Conservation (phyloP, 2,888 invertebrate species). For the Agriotes lineatus region DNA sequence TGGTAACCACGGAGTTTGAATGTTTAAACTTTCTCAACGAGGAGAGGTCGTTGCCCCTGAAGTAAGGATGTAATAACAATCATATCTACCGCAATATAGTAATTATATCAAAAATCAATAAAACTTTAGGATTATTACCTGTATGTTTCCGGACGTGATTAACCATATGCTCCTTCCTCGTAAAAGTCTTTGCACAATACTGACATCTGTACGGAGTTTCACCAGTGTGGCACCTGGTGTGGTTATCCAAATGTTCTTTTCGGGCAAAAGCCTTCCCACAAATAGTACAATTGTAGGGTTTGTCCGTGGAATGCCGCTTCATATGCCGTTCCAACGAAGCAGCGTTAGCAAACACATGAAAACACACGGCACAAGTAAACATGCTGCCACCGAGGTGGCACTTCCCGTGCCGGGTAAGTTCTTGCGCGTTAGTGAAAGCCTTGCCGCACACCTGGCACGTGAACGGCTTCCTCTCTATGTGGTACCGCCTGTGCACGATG, state of each 20-base stretch:
- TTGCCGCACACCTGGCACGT: conserved; percentile 86
- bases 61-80: too few relatives aligned
- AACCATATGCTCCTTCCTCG: conserved; percentile 83
- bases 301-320: conserved; percentile 86
- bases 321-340: conserved; percentile 80
- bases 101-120: not conserved
- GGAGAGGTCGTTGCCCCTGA: too few relatives aligned
- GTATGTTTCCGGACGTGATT: conserved; percentile 83
- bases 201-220: conserved; percentile 85
- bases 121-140: conserved; percentile 60
- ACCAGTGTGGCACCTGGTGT: conserved; percentile 82
- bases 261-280: conserved; percentile 90
- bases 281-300: conserved; percentile 86
- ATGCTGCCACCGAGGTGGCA: conserved; percentile 85
- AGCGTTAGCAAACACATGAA: conserved; percentile 81
- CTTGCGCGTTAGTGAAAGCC: conserved; percentile 84
- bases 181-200: conserved; percentile 82
- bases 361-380: conserved; percentile 80
- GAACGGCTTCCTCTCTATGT: conserved; percentile 87
- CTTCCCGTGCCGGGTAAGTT: conserved; percentile 85
- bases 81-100: too few relatives aligned
- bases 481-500: conserved; percentile 88
- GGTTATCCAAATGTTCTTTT: conserved; percentile 89
- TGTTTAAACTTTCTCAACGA: too few relatives aligned
- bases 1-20: too few relatives aligned